Evolutionary conservation across 2,888 invertebrate genomes (phyloP).

Genomic region (Abscondita cerata): DNA sequence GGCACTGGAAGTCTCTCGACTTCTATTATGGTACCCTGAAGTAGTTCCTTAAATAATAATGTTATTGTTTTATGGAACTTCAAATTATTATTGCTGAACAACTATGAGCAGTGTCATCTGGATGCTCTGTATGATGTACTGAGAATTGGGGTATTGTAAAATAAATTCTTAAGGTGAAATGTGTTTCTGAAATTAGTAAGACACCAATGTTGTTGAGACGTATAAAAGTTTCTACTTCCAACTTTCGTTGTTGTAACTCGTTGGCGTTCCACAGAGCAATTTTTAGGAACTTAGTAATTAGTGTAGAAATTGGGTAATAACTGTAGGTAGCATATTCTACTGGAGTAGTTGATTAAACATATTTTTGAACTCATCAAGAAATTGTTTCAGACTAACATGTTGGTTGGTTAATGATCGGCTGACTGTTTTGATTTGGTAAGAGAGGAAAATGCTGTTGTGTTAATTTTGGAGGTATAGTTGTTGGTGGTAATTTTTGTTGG

Average conservation of each 20-base stretch:
- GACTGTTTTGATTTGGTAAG: too few species aligned
- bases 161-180: constrained; percentile 10
- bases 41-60: constrained; percentile 6
- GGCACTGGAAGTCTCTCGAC: constrained; percentile 2
- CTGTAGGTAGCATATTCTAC: neutral
- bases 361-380: neutral
- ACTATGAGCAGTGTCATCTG: constrained; percentile 17
- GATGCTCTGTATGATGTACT: constrained; percentile 15
- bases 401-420: too few species aligned
- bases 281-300: neutral
- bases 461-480: too few species aligned
- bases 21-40: constrained; percentile 13
- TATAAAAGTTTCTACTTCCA: constrained; percentile 5
- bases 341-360: neutral
- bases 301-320: neutral
- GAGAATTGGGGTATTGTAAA: constrained; percentile 6
- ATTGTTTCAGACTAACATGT: neutral
- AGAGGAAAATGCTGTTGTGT: too few species aligned
- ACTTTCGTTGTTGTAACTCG: neutral
- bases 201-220: constrained; percentile 1
- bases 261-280: neutral
- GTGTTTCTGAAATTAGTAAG: constrained; percentile 4
- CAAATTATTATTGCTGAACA: constrained; percentile 16
- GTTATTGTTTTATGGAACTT: constrained; percentile 8
- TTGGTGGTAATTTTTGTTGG: too few species aligned